A percentile compares a stretch with the other conserved stretches of the same genome.
Evolutionary conservation across 2,113 vertebrate genomes (phyloP).

Genomic region (Ploceus nigricollis): DNA sequence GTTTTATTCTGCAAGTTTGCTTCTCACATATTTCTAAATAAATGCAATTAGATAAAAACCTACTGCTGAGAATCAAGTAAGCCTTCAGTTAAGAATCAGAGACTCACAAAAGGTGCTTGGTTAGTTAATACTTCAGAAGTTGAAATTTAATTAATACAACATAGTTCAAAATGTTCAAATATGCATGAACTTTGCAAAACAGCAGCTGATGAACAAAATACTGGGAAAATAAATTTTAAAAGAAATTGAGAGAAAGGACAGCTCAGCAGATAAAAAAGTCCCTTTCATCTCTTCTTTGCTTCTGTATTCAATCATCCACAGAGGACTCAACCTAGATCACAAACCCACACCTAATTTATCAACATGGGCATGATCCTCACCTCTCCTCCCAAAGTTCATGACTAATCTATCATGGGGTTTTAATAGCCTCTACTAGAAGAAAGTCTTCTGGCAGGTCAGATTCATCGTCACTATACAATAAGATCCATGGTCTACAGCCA

Average conservation of each 20-base stretch:
- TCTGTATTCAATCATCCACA: not conserved
- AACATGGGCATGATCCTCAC: not conserved
- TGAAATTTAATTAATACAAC: not conserved
- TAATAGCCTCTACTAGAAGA: not conserved
- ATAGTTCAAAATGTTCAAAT: not conserved
- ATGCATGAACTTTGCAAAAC: not conserved
- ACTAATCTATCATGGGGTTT: not conserved
- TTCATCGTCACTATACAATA: not conserved
- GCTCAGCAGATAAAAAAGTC: not conserved
- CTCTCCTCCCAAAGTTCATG: not conserved
- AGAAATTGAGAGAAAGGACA: not conserved
- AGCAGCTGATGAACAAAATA: not conserved
- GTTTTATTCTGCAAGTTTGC: not conserved
- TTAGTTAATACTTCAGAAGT: constrained; percentile 13
- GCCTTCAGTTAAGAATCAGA: not conserved
- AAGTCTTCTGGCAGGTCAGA: not conserved
- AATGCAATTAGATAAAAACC: constrained; percentile 8
- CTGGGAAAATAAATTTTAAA: not conserved
- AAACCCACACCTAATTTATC: not conserved
- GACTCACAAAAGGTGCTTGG: not conserved
- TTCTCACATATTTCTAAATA: not conserved
- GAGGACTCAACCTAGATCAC: not conserved
- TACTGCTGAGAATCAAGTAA: not conserved
- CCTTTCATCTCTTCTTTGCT: constrained; percentile 20
- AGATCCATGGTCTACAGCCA: not conserved